Evolutionary conservation across 1,140 invertebrate species (phyloP), one percentile per base, ranked within the genome.

Genomic region (Drosophila tani): DNA sequence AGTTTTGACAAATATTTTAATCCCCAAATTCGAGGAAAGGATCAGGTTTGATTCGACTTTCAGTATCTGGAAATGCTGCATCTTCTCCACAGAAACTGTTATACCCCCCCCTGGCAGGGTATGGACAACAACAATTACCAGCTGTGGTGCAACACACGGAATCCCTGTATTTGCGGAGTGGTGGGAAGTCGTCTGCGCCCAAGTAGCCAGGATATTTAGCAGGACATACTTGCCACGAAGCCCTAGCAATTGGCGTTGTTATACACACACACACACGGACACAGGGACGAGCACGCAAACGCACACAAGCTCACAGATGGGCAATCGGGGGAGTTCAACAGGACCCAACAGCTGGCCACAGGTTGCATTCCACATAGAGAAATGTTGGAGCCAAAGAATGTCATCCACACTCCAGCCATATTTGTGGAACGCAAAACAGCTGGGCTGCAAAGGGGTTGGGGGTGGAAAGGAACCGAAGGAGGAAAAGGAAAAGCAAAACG

Each of bases 281-380:
- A 47, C 40, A n/a, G 15, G 7, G 6, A 35, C 51, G 11, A n/a
- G 5, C 40, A 21, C 53, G 17, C 17, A 40, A n/a, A 55, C 32
- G 21, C 69, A 65, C 62, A 59, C 47, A 64, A 8, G 47, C 51
- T 38, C 24, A 64, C 50, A 56, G 14, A 40, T 40, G 53, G 32
- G 14, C 21, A 64, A 64, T 49, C 41, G 49, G 58, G 75, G 59
- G 65, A 81, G 71, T 64, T 84, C 82, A 90, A 81, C 80, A 87
- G 83, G 81, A 90, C 71, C 79, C 84, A 87, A 87, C 83, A 87
- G 83, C 83, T 87, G 84, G 77, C 74, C 63, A 77, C 78, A 81
- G 77, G 71, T 73, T 78, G 67, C 63, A 53, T 74, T 80, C 84
- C 84, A 90, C 65, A 82, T 49, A 81, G 50, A 73, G 71, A 70